Percentiles rank a stretch among this genome's conserved stretches.
phyloP scores from a whole-genome alignment of 2,797 vertebrate genomes.

The Loris lydekkerianus region DNA sequence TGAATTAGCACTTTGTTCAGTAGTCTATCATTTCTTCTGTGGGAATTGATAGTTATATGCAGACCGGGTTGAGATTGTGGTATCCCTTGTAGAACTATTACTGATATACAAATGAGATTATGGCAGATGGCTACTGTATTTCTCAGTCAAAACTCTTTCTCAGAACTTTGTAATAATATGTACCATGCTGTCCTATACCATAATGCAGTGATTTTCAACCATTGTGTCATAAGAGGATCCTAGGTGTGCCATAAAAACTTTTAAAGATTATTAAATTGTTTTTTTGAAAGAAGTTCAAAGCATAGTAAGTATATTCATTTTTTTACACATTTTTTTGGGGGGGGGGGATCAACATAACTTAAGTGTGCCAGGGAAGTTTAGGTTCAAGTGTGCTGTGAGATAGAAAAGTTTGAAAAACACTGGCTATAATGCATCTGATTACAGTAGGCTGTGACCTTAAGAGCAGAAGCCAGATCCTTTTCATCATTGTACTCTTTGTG shows the following conservation, averaged over 20 bases:
- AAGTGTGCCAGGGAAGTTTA: too few species aligned
- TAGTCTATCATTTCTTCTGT: neutral
- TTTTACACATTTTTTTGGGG: too few species aligned
- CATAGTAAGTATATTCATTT: too few species aligned
- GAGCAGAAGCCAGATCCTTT: neutral
- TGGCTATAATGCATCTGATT: neutral
- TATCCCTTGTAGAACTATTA: neutral
- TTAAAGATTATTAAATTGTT: too few species aligned
- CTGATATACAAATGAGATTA: neutral
- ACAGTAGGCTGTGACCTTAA: neutral
- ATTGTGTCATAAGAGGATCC: too few species aligned
- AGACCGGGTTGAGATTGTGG: neutral
- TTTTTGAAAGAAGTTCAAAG: too few species aligned
- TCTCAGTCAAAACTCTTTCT: neutral
- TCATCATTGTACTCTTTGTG: neutral
- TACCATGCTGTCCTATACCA: neutral
- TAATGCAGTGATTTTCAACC: neutral
- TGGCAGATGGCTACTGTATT: neutral
- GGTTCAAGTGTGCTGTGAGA: too few species aligned
- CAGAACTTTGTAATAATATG: neutral
- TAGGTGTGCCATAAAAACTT: too few species aligned
- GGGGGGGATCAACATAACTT: too few species aligned
- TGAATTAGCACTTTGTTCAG: neutral
- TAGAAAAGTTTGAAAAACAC: too few species aligned
- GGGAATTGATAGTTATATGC: neutral